These are phyloP conservation scores for Scomber japonicus DNA, from an alignment of 2,113 vertebrate species.

Conservation along the genomic window DNA sequence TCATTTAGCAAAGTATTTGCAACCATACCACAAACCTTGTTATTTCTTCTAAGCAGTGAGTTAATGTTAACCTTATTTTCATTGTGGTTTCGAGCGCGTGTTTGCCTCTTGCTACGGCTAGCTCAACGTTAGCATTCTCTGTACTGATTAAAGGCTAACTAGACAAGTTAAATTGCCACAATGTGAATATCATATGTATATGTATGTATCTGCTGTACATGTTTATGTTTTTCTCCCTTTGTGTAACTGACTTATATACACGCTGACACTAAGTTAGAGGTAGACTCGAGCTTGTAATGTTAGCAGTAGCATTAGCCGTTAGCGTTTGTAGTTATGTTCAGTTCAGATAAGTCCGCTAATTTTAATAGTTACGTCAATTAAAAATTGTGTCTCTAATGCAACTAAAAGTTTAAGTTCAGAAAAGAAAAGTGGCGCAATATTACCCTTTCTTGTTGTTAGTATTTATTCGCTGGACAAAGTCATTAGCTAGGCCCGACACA, in stretches of 20 bases:
- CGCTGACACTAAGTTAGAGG: fast-evolving
- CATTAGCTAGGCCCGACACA: not conserved
- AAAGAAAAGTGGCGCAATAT: not conserved
- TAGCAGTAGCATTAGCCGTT: not conserved
- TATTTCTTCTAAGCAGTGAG: fast-evolving
- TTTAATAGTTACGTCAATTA: not conserved
- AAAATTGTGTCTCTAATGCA: not conserved
- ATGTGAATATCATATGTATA: no score
- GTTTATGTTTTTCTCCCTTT: not conserved
- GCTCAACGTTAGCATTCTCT: not conserved
- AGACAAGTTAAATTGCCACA: not conserved
- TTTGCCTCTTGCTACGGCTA: constrained; percentile 45
- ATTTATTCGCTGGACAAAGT: not conserved
- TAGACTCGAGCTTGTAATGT: not conserved
- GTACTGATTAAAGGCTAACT: not conserved
- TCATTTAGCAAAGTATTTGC: fast-evolving
- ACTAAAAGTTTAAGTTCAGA: fast-evolving
- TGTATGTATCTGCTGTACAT: not conserved
- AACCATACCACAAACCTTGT: fast-evolving
- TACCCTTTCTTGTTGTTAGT: not conserved
- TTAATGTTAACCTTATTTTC: not conserved
- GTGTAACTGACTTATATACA: not conserved
- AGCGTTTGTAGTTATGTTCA: not conserved
- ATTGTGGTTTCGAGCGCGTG: not conserved
- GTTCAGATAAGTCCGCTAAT: not conserved